These are phyloP conservation scores for Tangara arthus DNA, from an alignment of 2,797 vertebrate genomes.

Conservation along the genomic window DNA sequence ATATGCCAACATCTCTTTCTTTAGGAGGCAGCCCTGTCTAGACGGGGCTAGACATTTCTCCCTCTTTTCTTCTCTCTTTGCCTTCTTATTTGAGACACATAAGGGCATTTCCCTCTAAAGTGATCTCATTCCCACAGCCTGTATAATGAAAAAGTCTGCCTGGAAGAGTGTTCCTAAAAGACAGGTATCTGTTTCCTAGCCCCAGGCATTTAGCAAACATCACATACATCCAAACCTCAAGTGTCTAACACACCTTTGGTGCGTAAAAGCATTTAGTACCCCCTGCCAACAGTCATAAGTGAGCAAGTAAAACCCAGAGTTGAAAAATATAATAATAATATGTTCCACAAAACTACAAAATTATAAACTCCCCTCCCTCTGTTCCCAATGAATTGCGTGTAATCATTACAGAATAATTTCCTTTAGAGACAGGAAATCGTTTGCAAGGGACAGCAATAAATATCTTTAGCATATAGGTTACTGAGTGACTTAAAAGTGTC, in stretches of 20 bases:
- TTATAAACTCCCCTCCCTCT: neutral
- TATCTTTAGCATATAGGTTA: neutral
- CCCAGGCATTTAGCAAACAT: neutral
- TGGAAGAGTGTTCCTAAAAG: neutral
- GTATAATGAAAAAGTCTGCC: neutral
- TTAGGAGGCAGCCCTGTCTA: neutral
- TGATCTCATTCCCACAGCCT: neutral
- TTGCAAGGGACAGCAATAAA: neutral
- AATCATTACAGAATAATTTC: neutral
- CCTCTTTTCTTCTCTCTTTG: neutral
- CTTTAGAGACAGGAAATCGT: neutral
- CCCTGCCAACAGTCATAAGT: neutral
- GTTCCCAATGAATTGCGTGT: neutral
- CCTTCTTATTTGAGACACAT: neutral
- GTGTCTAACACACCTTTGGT: neutral
- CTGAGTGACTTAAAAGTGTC: neutral
- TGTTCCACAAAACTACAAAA: neutral
- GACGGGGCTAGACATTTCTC: neutral
- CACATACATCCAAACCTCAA: neutral
- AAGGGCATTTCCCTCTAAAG: neutral
- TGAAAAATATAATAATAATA: neutral
- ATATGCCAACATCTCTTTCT: neutral
- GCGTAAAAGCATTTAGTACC: neutral
- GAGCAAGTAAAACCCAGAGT: neutral
- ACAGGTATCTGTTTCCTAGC: neutral